These are phyloP conservation scores for Platygyra sinensis DNA, from an alignment of 64 coral and sea anemone species.

Conservation along the genomic window DNA sequence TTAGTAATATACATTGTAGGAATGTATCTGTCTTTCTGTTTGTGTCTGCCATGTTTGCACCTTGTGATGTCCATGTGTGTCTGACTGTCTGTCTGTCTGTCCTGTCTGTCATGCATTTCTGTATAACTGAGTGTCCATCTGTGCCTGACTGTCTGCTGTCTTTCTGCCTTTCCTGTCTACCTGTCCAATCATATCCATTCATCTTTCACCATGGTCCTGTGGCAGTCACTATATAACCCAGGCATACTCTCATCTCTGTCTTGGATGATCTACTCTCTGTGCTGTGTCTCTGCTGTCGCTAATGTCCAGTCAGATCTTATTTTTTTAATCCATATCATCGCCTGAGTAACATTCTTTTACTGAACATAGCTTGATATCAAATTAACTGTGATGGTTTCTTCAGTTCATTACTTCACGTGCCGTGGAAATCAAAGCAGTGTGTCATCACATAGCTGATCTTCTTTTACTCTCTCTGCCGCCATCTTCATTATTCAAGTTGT, in stretches of 20 bases:
- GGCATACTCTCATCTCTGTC: neutral
- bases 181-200: too few species aligned
- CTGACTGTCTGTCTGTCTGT: neutral
- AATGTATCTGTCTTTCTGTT: neutral
- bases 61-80: too few species aligned
- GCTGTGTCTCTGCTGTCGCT: neutral
- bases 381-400: conserved; percentile 23
- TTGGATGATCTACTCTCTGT: neutral
- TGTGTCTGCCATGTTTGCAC: too few species aligned
- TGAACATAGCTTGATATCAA: neutral
- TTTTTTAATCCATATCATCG: neutral
- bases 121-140: neutral
- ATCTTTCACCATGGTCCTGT: too few species aligned
- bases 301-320: neutral
- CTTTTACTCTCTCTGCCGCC: neutral
- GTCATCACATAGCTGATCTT: conserved; percentile 20
- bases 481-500: conserved; percentile 4
- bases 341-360: neutral
- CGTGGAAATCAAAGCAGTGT: conserved; percentile 7
- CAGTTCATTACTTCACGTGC: neutral
- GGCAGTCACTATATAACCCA: neutral
- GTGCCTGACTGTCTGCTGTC: neutral
- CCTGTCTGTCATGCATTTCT: too few species aligned
- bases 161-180: neutral
- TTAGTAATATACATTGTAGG: too few species aligned